Conservation (phyloP, 1,140 invertebrate species). For the Mizuhopecten yessoensis region DNA sequence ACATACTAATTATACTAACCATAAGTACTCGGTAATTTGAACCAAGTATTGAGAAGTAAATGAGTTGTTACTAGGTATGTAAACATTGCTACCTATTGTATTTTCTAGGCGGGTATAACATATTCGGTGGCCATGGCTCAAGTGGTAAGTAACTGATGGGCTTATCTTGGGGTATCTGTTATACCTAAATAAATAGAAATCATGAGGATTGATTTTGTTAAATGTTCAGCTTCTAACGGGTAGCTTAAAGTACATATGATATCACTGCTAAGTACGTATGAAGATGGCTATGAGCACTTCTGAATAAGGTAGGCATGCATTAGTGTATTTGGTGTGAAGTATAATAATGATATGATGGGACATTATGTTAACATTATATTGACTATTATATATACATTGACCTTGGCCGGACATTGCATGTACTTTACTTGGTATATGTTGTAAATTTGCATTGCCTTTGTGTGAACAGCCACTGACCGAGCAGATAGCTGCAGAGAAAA, state of each 20-base stretch:
- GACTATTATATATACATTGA: background rate
- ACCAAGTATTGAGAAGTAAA: background rate
- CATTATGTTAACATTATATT: background rate
- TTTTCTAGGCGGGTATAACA: conserved; percentile 33
- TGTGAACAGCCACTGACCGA: background rate
- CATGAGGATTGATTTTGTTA: background rate
- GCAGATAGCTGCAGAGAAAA: background rate
- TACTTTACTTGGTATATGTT: background rate
- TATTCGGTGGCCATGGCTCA: conserved; percentile 31
- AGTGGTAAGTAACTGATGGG: conserved; percentile 7
- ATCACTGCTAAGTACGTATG: too few species aligned
- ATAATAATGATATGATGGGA: background rate
- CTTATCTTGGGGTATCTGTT: background rate
- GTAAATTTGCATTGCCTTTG: conserved; percentile 19
- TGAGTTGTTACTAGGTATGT: background rate
- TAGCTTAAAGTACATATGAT: too few species aligned
- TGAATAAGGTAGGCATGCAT: background rate
- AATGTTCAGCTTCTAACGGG: too few species aligned
- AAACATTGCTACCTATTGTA: background rate
- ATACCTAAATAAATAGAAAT: background rate
- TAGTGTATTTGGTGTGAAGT: background rate
- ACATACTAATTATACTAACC: background rate
- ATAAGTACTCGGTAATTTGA: background rate
- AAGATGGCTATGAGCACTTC: too few species aligned
- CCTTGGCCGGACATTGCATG: background rate